phyloP scores from a whole-genome alignment of 2,888 invertebrate species.

The Leistus spinibarbis region DNA sequence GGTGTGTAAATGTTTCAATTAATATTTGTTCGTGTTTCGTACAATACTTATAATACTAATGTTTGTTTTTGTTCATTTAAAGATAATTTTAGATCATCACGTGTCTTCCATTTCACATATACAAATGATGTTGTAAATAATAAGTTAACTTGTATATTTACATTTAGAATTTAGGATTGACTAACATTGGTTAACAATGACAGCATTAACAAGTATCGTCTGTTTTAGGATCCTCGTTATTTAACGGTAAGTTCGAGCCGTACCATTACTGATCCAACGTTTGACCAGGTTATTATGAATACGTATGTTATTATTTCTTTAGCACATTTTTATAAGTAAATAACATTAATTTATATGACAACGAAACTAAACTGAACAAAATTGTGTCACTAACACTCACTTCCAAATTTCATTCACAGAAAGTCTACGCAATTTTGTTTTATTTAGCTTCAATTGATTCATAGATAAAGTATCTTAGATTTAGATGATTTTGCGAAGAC shows the following conservation, averaged over 20 bases:
- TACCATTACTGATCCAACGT: conserved; percentile 19
- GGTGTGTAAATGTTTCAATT: no score
- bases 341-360: conserved; percentile 17
- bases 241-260: conserved; percentile 32
- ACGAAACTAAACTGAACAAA: conserved; percentile 30
- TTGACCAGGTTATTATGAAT: conserved; percentile 20
- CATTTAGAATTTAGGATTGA: neutral
- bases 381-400: conserved; percentile 14
- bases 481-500: neutral
- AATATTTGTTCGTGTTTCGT: no score
- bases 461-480: neutral
- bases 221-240: conserved; percentile 36
- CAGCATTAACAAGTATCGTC: conserved; percentile 6
- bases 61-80: no score
- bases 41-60: no score
- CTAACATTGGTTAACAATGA: neutral
- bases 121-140: neutral
- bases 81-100: neutral
- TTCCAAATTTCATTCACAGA: neutral
- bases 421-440: conserved; percentile 24
- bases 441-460: conserved; percentile 17
- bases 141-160: neutral
- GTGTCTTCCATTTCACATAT: neutral
- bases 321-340: conserved; percentile 17
- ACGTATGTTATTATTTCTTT: conserved; percentile 2